Evolutionary conservation across 1,140 invertebrate genomes (phyloP), one percentile per base, ranked within the genome.

Genomic region (Aphaenogaster ashmeadi): DNA sequence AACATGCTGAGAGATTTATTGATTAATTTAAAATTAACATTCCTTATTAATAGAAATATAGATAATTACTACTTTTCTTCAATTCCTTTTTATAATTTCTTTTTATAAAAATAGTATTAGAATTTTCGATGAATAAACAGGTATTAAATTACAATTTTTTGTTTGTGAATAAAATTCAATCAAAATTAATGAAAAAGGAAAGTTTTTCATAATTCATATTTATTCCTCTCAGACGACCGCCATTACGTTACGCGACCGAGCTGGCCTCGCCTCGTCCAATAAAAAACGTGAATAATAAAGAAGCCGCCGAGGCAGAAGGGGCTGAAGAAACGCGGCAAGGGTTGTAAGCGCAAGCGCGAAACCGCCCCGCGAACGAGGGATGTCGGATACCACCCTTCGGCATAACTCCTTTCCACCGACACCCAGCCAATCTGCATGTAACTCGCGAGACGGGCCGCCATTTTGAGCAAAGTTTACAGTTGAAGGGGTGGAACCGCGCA

Each of bases 361-460:
- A 92, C 95, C 93, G 94, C 95, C 94, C 93, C 88, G 80, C 90
- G 83, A 89, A 86, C 80, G 86, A 91, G 87, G 81, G 88, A 90
- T 92, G 91, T 86, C 88, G 87, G 91, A 92, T 88, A 91, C 91
- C 90, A 93, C 93, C 94, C 93, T 91, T 90, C 89, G 91, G 84
- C 90, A 93, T 93, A 93, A 94, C 92, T 94, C 93, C 89, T 89
- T 90, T 92, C 88, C 71, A 86, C 91, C 90, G 91, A 93, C 93
- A 92, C 92, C 93, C 94, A 93, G 87, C 94, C 94, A 95, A 95
- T 95, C 95, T 95, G 95, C 95, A 95, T 95, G 94, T 91, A 88
- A 93, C 92, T 91, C 89, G 88, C 91, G 88, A 84, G 54, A 67
- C 81, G 27, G 52, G 87, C 77, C 94, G 94, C 95, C 95, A 95